Conservation (phyloP, 2,113 vertebrate species). For the Corythornis vintsioides region DNA sequence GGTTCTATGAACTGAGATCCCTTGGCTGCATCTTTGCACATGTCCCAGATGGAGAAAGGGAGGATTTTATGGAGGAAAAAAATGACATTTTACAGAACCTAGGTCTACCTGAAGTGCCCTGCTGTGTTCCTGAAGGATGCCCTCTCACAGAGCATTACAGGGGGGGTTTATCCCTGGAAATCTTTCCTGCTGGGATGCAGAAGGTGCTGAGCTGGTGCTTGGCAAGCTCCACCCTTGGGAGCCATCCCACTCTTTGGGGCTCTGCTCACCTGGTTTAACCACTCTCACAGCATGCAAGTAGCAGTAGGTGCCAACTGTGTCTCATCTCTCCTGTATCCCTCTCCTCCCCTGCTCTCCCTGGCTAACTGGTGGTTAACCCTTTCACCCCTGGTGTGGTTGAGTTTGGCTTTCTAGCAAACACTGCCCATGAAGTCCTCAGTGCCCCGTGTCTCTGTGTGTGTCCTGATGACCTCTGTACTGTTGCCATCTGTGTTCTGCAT, state of each 20-base stretch:
- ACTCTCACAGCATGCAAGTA: slow-evolving; percentile 76
- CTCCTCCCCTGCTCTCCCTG: slow-evolving; percentile 8
- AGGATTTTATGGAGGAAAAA: not conserved
- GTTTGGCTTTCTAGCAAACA: slow-evolving; percentile 64
- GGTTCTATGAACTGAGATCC: not conserved
- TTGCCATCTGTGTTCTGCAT: slow-evolving; percentile 51
- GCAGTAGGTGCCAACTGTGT: slow-evolving; percentile 49
- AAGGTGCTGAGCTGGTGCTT: slow-evolving; percentile 22
- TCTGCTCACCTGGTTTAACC: slow-evolving; percentile 70
- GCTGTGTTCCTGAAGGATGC: slow-evolving; percentile 64
- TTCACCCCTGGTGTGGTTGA: not conserved
- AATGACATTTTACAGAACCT: not conserved
- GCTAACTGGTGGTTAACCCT: not conserved
- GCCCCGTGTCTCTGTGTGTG: slow-evolving; percentile 1
- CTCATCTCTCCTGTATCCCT: slow-evolving; percentile 30
- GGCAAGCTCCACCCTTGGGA: not conserved
- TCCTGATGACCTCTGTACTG: slow-evolving; percentile 22
- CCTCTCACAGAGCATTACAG: not conserved
- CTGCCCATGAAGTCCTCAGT: not conserved
- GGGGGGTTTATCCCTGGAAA: not conserved
- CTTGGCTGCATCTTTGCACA: not conserved
- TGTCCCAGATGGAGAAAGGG: not conserved
- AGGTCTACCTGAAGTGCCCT: not conserved
- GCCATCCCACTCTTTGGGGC: not conserved
- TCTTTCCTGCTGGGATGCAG: not conserved